These are phyloP conservation scores for Drosophila pullipes DNA, from an alignment of 2,888 invertebrate species.

Conservation along the genomic window DNA sequence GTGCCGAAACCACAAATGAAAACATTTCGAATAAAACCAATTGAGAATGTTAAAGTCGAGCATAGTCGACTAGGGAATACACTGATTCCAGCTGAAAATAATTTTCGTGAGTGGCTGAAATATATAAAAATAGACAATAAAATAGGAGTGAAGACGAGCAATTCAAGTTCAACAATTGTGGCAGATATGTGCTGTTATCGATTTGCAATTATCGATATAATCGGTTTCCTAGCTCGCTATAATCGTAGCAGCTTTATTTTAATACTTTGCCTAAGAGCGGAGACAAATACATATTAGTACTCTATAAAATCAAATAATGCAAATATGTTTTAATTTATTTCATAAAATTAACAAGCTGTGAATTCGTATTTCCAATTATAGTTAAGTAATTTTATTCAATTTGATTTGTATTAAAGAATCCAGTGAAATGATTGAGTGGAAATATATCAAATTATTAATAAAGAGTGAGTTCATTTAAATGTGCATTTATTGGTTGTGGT, in stretches of 20 bases:
- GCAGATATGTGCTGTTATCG: not conserved
- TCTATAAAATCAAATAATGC: not conserved
- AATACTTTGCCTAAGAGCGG: not conserved
- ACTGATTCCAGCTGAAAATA: not conserved
- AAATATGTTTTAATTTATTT: not conserved
- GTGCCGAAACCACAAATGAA: conserved; percentile 12
- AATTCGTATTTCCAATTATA: not conserved
- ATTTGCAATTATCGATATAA: not conserved
- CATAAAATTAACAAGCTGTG: not conserved
- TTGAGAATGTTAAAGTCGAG: not conserved
- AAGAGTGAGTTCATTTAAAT: conserved; percentile 25
- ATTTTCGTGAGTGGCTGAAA: not conserved
- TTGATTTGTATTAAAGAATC: conserved; percentile 13
- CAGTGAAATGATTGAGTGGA: not conserved
- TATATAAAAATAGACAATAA: not conserved
- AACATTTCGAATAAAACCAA: conserved; percentile 1
- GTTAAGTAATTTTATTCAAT: conserved; percentile 4
- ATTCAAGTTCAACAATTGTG: not conserved
- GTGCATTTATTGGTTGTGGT: conserved; percentile 55
- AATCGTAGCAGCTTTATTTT: not conserved
- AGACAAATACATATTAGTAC: not conserved
- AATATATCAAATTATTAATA: conserved; percentile 27
- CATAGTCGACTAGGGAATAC: not conserved
- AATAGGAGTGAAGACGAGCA: not conserved
- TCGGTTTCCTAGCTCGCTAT: not conserved